Evolutionary conservation across 2,797 vertebrate genomes (phyloP).

Genomic region (Calcarius lapponicus): DNA sequence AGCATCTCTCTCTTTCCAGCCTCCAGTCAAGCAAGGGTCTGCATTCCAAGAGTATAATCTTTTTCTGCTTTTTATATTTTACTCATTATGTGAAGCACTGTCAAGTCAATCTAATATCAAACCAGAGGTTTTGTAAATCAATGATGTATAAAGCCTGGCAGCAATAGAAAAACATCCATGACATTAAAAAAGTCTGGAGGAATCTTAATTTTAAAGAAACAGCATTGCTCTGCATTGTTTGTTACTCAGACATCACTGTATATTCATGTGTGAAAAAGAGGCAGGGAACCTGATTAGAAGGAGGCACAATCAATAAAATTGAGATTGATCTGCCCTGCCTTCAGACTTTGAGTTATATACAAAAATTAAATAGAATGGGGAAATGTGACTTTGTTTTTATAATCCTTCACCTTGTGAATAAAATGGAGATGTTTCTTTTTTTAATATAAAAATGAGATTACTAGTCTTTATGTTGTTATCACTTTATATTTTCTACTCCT

Average conservation of each 20-base stretch:
- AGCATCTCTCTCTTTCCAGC: neutral
- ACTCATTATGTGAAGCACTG: neutral
- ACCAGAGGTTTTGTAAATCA: neutral
- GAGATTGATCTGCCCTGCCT: neutral
- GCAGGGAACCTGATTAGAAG: neutral
- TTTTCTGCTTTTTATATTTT: constrained; percentile 6
- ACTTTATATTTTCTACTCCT: neutral
- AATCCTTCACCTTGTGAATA: neutral
- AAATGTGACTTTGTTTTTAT: neutral
- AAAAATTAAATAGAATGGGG: neutral
- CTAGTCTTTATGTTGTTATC: neutral
- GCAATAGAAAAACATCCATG: constrained; percentile 1
- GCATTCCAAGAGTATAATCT: neutral
- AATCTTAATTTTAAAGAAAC: constrained; percentile 32
- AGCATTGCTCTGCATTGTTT: neutral
- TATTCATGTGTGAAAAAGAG: neutral
- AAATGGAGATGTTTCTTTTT: neutral
- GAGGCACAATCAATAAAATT: constrained; percentile 8
- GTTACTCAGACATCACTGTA: neutral
- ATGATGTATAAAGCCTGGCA: neutral
- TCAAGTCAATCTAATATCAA: constrained; percentile 31
- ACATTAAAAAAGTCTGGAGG: neutral
- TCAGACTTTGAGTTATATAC: neutral
- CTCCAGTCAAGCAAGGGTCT: neutral
- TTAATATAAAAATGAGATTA: neutral